Base-by-base conservation (phyloP, 2,888 invertebrate genomes). In the Dascillus cervinus region DNA sequence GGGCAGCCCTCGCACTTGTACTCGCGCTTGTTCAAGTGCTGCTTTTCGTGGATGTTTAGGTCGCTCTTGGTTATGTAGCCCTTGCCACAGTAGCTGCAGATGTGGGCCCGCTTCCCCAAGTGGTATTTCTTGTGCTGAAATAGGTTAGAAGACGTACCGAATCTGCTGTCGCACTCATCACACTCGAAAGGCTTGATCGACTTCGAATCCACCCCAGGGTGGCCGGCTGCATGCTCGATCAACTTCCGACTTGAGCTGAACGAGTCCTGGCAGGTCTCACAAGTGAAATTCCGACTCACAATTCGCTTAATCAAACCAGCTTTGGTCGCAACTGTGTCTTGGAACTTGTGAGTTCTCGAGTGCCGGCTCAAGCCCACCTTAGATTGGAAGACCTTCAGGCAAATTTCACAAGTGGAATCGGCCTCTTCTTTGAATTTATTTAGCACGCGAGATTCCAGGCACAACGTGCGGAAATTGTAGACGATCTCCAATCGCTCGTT, bases 71-170 rank as follows among this genome's bases (percentile, higher is more conserved):
- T 56, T 14, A 54, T 53, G 31, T 51, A 58, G 25, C 66, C 63
- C 52, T 73, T 73, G 3, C 57, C 57, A 33, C 57, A 58, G 30
- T 46, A 49, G 29, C 49, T 50, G 31, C 58, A 58, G 15, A 56
- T 50, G 15, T 54, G 50, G 4, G 39, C 37, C 3, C 58, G 43
- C 13, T 47, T 44, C 6, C 50, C 49, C 9, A 46, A 37, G 33
- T 58, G 58, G 29, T 55, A 55, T 13, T 51, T 42, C 29, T 44
- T 52, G 32, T 58, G 58, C 28, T 54, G 53, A 11, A 49, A 44
- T 9, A 58, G 32, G 29, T 53, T 50, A n/a, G 54, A 45, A 4
- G 52, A 53, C 1, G 54, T 45, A 6, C 45, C 37, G 30, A 57
- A 56, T 23, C 49, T 41, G 15, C 44, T 52, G 13, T 41, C 34